Evolutionary conservation across 2,797 vertebrate species (phyloP).

Genomic region (Tenualosa ilisha): DNA sequence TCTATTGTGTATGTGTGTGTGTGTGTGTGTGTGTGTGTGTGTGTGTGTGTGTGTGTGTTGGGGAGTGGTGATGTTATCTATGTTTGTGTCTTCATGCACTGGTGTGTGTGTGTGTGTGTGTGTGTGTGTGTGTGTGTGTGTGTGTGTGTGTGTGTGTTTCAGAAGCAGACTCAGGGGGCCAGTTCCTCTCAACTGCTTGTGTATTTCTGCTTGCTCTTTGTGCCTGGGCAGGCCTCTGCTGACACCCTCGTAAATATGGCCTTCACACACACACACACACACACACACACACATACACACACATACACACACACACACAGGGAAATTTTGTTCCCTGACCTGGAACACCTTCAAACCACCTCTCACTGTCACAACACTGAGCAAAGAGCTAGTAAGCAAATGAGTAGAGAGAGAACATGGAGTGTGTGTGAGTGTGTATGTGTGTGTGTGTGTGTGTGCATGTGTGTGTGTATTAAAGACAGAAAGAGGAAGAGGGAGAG

Average conservation of each 20-base stretch:
- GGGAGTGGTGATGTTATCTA: not conserved
- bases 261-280: not conserved
- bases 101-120: not conserved
- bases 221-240: conserved; percentile 36
- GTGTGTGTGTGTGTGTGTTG: not conserved
- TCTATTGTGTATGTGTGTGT: not conserved
- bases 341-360: conserved; percentile 56
- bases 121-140: conserved; percentile 18
- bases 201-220: conserved; percentile 42
- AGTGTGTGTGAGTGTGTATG: not conserved
- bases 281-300: too few relatives aligned
- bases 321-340: conserved; percentile 52
- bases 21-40: not conserved
- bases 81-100: not conserved
- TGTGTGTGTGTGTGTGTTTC: not conserved
- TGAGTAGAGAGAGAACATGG: too few relatives aligned
- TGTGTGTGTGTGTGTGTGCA: not conserved
- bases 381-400: not conserved
- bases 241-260: conserved; percentile 56
- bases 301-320: not conserved
- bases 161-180: conserved; percentile 24
- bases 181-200: conserved; percentile 30
- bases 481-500: not conserved
- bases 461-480: not conserved
- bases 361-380: conserved; percentile 45